phyloP scores from a whole-genome alignment of 1,140 invertebrate species.

The Drosophila chauvacae region DNA sequence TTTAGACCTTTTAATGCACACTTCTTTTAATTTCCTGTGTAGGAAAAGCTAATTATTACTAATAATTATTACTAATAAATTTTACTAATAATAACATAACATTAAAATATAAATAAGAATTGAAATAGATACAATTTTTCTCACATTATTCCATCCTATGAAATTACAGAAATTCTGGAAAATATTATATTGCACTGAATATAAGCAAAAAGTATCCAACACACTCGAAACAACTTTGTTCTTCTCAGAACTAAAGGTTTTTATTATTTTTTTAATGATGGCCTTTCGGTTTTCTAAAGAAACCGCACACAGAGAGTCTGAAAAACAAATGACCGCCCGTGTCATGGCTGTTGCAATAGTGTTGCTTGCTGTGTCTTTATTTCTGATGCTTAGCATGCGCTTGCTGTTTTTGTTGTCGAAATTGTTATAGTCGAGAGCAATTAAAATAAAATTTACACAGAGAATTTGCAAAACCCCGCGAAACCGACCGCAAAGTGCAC shows the following conservation, averaged over 20 bases:
- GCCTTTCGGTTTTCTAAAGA: conserved; percentile 37
- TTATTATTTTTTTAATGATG: conserved; percentile 69
- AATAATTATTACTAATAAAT: too few relatives aligned
- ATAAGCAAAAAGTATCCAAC: conserved; percentile 15
- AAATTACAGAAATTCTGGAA: background rate
- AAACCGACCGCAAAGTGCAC: conserved; percentile 52
- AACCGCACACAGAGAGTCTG: conserved; percentile 22
- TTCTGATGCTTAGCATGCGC: conserved; percentile 16
- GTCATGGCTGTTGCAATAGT: conserved; percentile 35
- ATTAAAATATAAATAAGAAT: too few relatives aligned
- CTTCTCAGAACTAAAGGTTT: conserved; percentile 18
- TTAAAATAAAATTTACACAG: conserved; percentile 75
- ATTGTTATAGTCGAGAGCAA: conserved; percentile 63
- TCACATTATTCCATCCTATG: background rate
- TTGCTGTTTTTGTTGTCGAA: conserved; percentile 31
- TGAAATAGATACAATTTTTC: too few relatives aligned
- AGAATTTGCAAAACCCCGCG: conserved; percentile 49
- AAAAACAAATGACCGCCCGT: conserved; percentile 36
- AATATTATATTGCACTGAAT: background rate
- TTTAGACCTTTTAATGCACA: too few relatives aligned
- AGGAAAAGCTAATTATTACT: too few relatives aligned
- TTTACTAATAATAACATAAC: too few relatives aligned
- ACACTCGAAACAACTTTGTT: conserved; percentile 8
- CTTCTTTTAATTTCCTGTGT: too few relatives aligned
- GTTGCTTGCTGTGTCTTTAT: conserved; percentile 20